Conservation (phyloP, 2,113 vertebrate species). For the Odontophorus gujanensis region DNA sequence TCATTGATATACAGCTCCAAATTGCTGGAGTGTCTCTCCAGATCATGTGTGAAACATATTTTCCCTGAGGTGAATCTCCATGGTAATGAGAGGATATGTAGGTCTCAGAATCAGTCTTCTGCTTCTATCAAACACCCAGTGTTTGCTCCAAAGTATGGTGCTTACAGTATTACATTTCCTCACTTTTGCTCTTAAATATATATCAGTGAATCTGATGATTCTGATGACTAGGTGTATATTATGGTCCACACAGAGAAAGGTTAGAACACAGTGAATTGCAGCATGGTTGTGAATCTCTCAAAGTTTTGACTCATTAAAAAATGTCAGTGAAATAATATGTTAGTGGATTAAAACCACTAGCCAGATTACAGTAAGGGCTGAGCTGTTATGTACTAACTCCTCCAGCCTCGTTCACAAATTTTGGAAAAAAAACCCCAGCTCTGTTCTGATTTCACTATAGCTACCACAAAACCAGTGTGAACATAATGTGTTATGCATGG, state of each 20-base stretch:
- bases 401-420: neutral
- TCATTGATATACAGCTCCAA: neutral
- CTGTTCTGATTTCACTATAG: neutral
- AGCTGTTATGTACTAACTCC: neutral
- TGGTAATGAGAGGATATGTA: neutral
- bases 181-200: accelerated
- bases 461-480: neutral
- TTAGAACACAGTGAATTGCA: neutral
- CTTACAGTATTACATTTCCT: neutral
- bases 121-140: accelerated
- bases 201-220: neutral
- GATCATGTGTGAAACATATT: neutral
- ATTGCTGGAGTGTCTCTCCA: neutral
- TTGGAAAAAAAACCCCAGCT: neutral
- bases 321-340: neutral
- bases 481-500: accelerated
- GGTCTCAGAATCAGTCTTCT: neutral
- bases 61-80: neutral
- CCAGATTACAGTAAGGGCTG: neutral
- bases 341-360: neutral
- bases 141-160: neutral
- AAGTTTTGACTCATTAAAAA: neutral
- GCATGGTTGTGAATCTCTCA: neutral
- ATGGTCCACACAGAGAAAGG: neutral
- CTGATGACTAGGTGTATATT: accelerated